These are phyloP conservation scores for Disparrhopalites patrizii DNA, from an alignment of 2,888 invertebrate species.

Conservation along the genomic window DNA sequence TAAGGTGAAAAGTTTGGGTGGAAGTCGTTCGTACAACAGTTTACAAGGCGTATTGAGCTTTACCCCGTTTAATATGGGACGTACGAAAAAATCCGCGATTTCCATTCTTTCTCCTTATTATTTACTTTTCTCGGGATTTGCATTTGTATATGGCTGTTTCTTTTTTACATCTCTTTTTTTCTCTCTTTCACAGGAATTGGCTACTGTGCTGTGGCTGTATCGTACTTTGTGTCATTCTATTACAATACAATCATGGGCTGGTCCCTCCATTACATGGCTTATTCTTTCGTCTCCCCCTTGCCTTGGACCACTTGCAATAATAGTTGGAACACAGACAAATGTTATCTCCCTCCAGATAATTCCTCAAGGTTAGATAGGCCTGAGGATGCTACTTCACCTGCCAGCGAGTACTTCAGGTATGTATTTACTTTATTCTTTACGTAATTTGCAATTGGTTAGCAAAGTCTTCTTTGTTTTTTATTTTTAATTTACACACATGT, in stretches of 20 bases:
- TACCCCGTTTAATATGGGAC: too few relatives aligned
- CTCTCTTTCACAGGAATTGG: conserved; percentile 62
- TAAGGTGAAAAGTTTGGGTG: too few relatives aligned
- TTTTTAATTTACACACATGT: background rate
- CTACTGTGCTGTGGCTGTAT: conserved; percentile 72
- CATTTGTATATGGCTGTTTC: background rate
- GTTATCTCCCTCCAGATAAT: conserved; percentile 52
- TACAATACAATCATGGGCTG: conserved; percentile 83
- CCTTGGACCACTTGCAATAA: conserved; percentile 81
- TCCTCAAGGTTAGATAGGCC: conserved; percentile 34
- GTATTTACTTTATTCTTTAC: background rate
- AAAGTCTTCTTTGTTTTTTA: background rate
- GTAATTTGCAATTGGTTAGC: background rate
- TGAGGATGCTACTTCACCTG: conserved; percentile 60
- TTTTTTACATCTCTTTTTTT: background rate
- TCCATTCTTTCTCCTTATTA: too few relatives aligned
- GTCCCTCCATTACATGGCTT: conserved; percentile 75
- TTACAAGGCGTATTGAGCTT: too few relatives aligned
- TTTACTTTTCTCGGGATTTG: too few relatives aligned
- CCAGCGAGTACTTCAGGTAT: conserved; percentile 73
- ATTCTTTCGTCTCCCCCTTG: conserved; percentile 63
- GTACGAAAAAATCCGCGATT: too few relatives aligned
- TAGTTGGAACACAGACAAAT: conserved; percentile 71
- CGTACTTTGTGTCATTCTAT: conserved; percentile 75
- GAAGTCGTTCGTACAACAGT: too few relatives aligned